These are phyloP conservation scores for Drosophila subsilvestris DNA, from an alignment of 2,888 invertebrate species.

Conservation along the genomic window DNA sequence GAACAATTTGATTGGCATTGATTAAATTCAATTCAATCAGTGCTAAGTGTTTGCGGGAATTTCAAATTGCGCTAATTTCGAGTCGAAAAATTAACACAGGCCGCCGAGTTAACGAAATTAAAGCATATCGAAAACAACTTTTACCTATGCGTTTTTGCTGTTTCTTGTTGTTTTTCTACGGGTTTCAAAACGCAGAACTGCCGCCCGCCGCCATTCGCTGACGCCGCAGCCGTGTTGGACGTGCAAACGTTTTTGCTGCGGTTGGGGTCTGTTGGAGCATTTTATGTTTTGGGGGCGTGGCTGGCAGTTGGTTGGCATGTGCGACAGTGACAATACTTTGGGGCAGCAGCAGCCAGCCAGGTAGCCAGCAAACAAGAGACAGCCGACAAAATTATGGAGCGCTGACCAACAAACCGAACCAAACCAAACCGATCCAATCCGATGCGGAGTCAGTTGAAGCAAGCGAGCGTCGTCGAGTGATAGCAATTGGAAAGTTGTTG, in stretches of 20 bases:
- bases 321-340: constrained; percentile 57
- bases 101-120: constrained; percentile 45
- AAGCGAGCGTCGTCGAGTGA: constrained; percentile 11
- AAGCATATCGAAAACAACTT: constrained; percentile 75
- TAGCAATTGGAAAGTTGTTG: constrained; percentile 75
- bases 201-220: constrained; percentile 21
- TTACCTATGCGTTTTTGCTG: constrained; percentile 63
- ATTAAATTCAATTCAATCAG: constrained; percentile 26
- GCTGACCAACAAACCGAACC: constrained; percentile 52
- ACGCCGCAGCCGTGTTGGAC: constrained; percentile 39
- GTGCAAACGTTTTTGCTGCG: constrained; percentile 52
- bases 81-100: constrained; percentile 35
- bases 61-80: constrained; percentile 39
- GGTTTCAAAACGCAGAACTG: constrained; percentile 49
- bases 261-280: constrained; percentile 12
- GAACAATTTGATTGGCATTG: constrained; percentile 37
- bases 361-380: constrained; percentile 31
- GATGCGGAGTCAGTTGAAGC: background rate
- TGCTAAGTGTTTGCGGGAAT: constrained; percentile 21
- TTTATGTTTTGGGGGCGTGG: constrained; percentile 63
- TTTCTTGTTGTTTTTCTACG: constrained; percentile 38
- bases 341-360: constrained; percentile 10
- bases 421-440: constrained; percentile 36
- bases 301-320: constrained; percentile 53
- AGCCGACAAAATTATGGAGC: constrained; percentile 63